Percentiles rank a stretch among this genome's conserved stretches.
phyloP scores from a whole-genome alignment of 2,888 invertebrate species.

The Phortica magna region DNA sequence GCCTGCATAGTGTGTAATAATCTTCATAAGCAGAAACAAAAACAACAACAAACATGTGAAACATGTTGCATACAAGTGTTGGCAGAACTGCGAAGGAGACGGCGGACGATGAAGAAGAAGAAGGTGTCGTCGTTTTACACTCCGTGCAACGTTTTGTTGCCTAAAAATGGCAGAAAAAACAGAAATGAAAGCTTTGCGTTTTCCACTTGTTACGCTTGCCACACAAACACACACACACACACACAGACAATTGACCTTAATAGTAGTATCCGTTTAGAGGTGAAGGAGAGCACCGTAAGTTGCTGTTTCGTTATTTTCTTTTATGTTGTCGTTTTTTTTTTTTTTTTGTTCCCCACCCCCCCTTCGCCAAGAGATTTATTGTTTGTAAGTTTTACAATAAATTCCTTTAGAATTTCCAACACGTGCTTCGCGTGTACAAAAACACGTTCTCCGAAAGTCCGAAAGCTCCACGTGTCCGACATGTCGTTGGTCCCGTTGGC shows the following conservation, averaged over 20 bases:
- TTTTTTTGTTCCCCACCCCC: too few relatives aligned
- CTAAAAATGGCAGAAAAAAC: neutral
- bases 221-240: constrained; percentile 21
- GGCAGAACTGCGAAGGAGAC: neutral
- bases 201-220: constrained; percentile 60
- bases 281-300: too few relatives aligned
- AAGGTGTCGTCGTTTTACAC: neutral
- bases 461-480: neutral
- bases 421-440: constrained; percentile 13
- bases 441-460: neutral
- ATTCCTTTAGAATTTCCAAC: constrained; percentile 12
- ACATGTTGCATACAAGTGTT: neutral
- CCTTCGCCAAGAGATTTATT: neutral
- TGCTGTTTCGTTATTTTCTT: neutral
- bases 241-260: neutral
- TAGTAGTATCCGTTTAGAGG: too few relatives aligned
- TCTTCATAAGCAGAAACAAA: neutral
- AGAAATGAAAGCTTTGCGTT: constrained; percentile 48
- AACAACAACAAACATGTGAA: too few relatives aligned
- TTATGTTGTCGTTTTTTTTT: constrained; percentile 9
- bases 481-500: neutral
- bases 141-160: neutral
- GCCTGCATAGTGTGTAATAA: too few relatives aligned
- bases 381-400: constrained; percentile 12
- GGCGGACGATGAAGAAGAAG: neutral